phyloP scores from a whole-genome alignment of 2,888 invertebrate species.

The Ptilodon capucinus region DNA sequence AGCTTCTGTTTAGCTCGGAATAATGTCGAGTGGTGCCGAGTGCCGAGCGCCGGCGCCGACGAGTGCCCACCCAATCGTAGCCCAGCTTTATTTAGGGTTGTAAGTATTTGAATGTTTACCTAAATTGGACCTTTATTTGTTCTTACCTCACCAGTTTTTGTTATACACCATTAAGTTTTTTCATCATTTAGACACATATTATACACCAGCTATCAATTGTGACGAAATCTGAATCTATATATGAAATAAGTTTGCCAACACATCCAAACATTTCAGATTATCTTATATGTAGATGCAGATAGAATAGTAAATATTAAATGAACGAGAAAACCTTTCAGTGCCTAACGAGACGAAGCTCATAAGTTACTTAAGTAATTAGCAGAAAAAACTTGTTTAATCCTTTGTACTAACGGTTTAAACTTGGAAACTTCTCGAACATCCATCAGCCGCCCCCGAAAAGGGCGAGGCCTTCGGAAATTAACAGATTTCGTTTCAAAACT shows the following conservation, averaged over 20 bases:
- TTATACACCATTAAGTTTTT: neutral
- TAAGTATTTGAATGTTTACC: slow-evolving; percentile 13
- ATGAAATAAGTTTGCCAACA: too few species aligned
- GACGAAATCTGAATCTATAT: too few species aligned
- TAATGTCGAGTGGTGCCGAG: slow-evolving; percentile 36
- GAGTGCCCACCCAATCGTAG: slow-evolving; percentile 19
- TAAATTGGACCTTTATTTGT: neutral
- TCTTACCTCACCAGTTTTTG: neutral
- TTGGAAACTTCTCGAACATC: slow-evolving; percentile 15
- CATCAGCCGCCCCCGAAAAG: slow-evolving; percentile 20
- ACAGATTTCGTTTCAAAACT: slow-evolving; percentile 41
- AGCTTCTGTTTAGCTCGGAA: slow-evolving; percentile 47
- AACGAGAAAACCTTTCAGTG: neutral
- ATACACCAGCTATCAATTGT: too few species aligned
- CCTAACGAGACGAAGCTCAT: neutral
- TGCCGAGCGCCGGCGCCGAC: slow-evolving; percentile 18
- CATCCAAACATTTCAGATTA: too few species aligned
- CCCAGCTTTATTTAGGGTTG: slow-evolving; percentile 24
- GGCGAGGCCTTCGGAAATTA: slow-evolving; percentile 35
- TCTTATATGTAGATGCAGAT: neutral
- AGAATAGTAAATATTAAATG: neutral
- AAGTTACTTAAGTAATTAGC: slow-evolving; percentile 24
- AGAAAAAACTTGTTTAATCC: slow-evolving; percentile 23
- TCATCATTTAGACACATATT: too few species aligned
- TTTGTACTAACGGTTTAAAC: slow-evolving; percentile 27